Conservation (phyloP, 1,140 invertebrate species). For the Latrodectus geometricus region DNA sequence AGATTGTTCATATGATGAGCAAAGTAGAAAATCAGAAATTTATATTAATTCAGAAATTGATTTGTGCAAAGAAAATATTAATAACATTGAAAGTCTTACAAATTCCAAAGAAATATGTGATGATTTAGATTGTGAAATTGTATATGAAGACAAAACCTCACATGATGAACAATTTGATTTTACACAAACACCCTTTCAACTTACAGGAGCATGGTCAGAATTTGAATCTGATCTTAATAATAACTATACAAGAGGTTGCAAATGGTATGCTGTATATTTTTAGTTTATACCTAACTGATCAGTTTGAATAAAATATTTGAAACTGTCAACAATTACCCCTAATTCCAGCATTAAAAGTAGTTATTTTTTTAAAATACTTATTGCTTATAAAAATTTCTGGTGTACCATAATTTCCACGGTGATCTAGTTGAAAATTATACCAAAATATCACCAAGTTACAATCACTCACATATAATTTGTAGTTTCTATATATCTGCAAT, state of each 20-base stretch:
- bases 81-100: background rate
- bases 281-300: background rate
- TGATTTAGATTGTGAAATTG: background rate
- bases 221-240: constrained; percentile 24
- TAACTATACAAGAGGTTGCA: constrained; percentile 64
- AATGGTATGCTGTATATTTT: constrained; percentile 58
- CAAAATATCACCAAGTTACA: too few species aligned
- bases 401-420: background rate
- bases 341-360: background rate
- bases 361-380: background rate
- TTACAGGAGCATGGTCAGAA: constrained; percentile 54
- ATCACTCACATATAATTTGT: too few species aligned
- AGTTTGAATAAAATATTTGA: background rate
- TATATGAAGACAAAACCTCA: background rate
- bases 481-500: too few species aligned
- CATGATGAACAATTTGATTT: constrained; percentile 19
- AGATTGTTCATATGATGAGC: background rate
- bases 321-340: background rate
- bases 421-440: background rate
- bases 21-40: background rate
- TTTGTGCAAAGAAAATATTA: background rate
- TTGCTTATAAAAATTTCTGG: background rate
- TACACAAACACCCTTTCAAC: constrained; percentile 19
- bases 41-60: background rate
- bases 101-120: background rate